phyloP scores from a whole-genome alignment of 2,797 vertebrate species.

The Meriones psammophilus region DNA sequence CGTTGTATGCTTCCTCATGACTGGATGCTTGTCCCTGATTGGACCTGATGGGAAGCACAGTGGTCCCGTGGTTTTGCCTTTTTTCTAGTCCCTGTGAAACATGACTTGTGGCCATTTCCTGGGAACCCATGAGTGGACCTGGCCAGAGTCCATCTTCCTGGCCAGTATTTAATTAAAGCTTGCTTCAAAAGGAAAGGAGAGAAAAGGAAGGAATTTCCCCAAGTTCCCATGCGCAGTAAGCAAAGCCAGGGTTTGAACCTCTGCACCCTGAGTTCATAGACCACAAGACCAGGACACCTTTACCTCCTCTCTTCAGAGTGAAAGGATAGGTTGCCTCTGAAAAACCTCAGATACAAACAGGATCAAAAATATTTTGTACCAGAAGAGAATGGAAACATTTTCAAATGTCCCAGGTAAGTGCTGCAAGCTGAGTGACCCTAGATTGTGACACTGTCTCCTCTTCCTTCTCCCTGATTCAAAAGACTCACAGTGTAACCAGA shows the following conservation, averaged over 20 bases:
- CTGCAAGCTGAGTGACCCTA: not conserved
- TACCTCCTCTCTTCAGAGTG: not conserved
- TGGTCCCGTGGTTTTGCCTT: not conserved
- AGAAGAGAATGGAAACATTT: slow-evolving; percentile 36
- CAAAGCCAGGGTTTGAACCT: not conserved
- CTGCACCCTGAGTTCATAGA: not conserved
- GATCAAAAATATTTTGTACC: not conserved
- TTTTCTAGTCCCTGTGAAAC: not conserved
- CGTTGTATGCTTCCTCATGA: not conserved
- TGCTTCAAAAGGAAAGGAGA: not conserved
- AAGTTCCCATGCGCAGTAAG: not conserved
- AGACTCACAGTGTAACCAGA: not conserved
- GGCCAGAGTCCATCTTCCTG: not conserved
- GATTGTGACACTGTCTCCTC: not conserved
- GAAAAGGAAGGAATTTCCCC: not conserved
- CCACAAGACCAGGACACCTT: too few species aligned
- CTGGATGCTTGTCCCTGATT: not conserved
- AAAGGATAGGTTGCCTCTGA: not conserved
- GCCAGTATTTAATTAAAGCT: not conserved
- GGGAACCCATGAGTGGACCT: not conserved
- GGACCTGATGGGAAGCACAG: not conserved
- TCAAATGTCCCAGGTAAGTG: not conserved
- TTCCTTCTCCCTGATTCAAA: not conserved
- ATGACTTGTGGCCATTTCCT: not conserved
- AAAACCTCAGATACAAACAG: not conserved